A percentile compares a stretch with the other conserved stretches of the same genome.
Evolutionary conservation across 2,888 invertebrate species (phyloP).

Genomic region (Dryomyza anilis): DNA sequence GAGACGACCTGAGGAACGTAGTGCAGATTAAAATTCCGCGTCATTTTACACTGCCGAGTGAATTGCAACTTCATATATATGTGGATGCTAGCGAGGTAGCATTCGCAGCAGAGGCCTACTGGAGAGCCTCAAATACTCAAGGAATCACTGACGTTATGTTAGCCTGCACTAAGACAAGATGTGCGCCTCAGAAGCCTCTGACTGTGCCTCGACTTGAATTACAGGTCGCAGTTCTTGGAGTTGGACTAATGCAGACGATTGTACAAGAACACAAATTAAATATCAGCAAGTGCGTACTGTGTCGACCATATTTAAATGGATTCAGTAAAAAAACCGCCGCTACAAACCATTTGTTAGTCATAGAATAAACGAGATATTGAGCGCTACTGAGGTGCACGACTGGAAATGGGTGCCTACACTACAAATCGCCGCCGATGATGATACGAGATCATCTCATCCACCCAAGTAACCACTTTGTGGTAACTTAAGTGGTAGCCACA

Average conservation of each 20-base stretch:
- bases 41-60: neutral
- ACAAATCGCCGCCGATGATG: neutral
- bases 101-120: conserved; percentile 35
- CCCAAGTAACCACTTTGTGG: too few species aligned
- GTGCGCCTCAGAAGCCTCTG: conserved; percentile 29
- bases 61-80: neutral
- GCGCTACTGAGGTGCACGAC: neutral
- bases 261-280: conserved; percentile 11
- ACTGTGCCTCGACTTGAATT: conserved; percentile 28
- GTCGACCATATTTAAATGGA: neutral
- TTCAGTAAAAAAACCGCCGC: neutral
- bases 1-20: neutral
- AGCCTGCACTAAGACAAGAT: conserved; percentile 31
- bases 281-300: neutral
- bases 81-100: conserved; percentile 24
- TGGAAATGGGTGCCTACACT: neutral
- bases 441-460: neutral
- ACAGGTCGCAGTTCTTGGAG: conserved; percentile 28
- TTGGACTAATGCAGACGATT: conserved; percentile 20
- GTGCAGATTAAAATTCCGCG: neutral
- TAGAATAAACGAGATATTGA: neutral
- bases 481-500: too few species aligned
- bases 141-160: conserved; percentile 26
- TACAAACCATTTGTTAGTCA: neutral
- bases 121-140: conserved; percentile 22